Evolutionary conservation across 2,888 invertebrate species (phyloP).

Genomic region (Drosophila quinaria): DNA sequence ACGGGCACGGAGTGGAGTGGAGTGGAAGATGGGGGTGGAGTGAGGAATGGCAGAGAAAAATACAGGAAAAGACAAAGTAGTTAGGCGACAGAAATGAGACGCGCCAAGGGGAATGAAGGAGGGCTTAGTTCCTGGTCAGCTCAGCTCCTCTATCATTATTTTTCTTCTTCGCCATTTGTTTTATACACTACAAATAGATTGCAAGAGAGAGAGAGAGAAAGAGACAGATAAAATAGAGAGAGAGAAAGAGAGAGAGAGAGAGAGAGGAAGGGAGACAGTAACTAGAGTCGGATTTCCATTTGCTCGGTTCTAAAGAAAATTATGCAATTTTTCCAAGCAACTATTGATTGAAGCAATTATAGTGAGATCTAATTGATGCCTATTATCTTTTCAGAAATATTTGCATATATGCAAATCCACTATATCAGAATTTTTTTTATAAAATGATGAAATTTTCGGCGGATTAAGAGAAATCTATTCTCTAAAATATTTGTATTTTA

Average conservation of each 20-base stretch:
- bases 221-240: neutral
- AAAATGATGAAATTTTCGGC: too few relatives aligned
- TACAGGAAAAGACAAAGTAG: slow-evolving; percentile 56
- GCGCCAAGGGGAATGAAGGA: slow-evolving; percentile 6
- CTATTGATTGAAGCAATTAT: neutral
- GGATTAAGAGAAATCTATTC: neutral
- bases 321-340: slow-evolving; percentile 1
- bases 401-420: too few relatives aligned
- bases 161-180: slow-evolving; percentile 27
- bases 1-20: neutral
- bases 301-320: slow-evolving; percentile 2
- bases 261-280: neutral
- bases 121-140: slow-evolving; percentile 32
- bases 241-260: neutral
- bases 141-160: slow-evolving; percentile 29
- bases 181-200: slow-evolving; percentile 40
- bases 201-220: neutral
- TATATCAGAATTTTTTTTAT: too few relatives aligned
- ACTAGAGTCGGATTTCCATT: neutral
- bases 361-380: neutral
- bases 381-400: neutral
- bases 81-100: slow-evolving; percentile 46
- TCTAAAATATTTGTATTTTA: too few relatives aligned
- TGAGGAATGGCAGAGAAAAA: slow-evolving; percentile 9
- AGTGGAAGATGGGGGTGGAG: neutral